Percentiles rank a stretch among this genome's conserved stretches.
Conservation (phyloP, 2,888 invertebrate genomes). For the Clitarchus hookeri region DNA sequence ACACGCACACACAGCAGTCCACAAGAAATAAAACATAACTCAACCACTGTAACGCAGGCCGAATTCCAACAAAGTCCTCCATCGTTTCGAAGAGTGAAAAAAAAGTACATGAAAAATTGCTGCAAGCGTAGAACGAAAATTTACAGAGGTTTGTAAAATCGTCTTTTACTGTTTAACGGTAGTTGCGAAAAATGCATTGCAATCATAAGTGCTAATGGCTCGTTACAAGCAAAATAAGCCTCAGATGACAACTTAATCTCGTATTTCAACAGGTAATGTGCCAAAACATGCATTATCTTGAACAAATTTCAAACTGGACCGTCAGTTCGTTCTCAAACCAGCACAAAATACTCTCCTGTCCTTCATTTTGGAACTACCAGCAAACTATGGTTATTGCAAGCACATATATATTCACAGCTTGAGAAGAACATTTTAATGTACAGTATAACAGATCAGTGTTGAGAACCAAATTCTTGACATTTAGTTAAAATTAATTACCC, state of each 20-base stretch:
- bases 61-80: neutral
- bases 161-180: neutral
- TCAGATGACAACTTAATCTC: neutral
- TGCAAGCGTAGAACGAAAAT: neutral
- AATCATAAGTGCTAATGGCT: neutral
- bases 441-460: neutral
- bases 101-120: neutral
- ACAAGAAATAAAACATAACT: neutral
- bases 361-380: constrained; percentile 1
- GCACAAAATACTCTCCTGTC: neutral
- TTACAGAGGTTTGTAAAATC: neutral
- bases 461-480: constrained; percentile 12
- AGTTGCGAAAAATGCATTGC: neutral
- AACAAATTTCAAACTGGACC: neutral
- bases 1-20: neutral
- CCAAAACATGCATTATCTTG: neutral
- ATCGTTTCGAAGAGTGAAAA: neutral
- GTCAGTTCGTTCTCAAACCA: neutral
- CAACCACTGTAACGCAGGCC: neutral
- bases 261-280: neutral
- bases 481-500: neutral
- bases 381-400: constrained; percentile 14
- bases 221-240: neutral
- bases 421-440: constrained; percentile 10
- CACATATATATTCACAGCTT: constrained; percentile 14